Conservation (phyloP, 2,797 vertebrate genomes). For the Huso huso region DNA sequence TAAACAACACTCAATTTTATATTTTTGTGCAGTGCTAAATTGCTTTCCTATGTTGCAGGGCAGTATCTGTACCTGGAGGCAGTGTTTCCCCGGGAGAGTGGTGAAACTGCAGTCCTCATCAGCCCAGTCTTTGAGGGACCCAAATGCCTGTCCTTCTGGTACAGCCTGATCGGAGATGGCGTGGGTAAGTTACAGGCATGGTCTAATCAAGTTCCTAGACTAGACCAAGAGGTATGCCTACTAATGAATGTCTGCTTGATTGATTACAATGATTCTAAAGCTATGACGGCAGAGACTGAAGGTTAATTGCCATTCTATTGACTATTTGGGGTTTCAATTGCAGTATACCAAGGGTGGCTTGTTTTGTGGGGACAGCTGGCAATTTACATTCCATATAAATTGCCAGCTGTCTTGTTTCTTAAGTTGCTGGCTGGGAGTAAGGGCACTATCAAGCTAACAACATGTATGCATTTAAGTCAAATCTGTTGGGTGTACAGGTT, state of each 20-base stretch:
- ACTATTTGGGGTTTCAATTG: background rate
- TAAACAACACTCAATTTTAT: no score
- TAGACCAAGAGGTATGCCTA: background rate
- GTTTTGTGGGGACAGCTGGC: background rate
- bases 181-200: constrained; percentile 9
- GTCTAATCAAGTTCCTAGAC: no score
- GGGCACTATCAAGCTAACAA: no score
- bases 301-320: no score
- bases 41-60: background rate
- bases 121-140: constrained; percentile 2
- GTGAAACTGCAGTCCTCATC: constrained; percentile 1
- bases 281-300: no score
- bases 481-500: no score
- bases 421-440: no score
- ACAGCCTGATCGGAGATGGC: constrained; percentile 6
- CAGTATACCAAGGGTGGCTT: no score
- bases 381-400: background rate
- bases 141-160: constrained; percentile 14
- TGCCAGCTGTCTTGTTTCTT: background rate
- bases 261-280: no score
- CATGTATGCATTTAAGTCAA: no score
- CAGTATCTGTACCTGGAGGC: constrained; percentile 8
- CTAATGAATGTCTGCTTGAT: background rate
- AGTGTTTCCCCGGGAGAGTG: background rate
- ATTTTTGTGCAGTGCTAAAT: no score